These are phyloP conservation scores for Elachura formosa DNA, from an alignment of 2,113 vertebrate genomes.

Conservation along the genomic window DNA sequence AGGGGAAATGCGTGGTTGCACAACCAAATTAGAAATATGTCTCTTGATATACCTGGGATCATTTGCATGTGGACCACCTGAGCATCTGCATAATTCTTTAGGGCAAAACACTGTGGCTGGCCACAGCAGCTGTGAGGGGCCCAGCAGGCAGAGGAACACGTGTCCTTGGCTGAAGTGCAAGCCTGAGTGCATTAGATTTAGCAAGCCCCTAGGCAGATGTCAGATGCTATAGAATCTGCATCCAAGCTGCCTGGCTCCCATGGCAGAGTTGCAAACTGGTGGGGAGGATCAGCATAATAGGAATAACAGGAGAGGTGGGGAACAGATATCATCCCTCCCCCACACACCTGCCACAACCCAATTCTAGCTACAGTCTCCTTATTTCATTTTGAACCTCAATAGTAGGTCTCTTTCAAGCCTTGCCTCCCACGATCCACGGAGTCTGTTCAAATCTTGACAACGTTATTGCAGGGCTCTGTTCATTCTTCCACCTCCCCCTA, in stretches of 20 bases:
- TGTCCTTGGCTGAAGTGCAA: background rate
- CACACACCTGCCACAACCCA: background rate
- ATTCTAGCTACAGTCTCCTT: background rate
- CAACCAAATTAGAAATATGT: background rate
- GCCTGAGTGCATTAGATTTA: background rate
- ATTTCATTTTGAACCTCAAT: background rate
- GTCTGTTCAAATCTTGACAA: background rate
- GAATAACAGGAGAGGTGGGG: background rate
- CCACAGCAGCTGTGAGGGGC: background rate
- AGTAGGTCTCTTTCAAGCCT: background rate
- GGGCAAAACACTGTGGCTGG: background rate
- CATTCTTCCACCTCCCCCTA: background rate
- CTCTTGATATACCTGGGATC: background rate
- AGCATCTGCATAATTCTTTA: background rate
- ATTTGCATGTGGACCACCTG: background rate
- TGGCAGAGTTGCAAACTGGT: background rate
- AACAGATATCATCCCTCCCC: background rate
- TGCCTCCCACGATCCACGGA: background rate
- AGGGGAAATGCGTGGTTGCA: background rate
- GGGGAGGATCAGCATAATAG: background rate
- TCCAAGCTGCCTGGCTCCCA: background rate
- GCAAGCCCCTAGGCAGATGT: background rate
- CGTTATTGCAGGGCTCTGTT: slow-evolving; percentile 7
- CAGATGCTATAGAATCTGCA: background rate
- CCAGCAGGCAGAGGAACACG: background rate